Base-by-base conservation (phyloP, 2,113 vertebrate species). In the Apus apus region DNA sequence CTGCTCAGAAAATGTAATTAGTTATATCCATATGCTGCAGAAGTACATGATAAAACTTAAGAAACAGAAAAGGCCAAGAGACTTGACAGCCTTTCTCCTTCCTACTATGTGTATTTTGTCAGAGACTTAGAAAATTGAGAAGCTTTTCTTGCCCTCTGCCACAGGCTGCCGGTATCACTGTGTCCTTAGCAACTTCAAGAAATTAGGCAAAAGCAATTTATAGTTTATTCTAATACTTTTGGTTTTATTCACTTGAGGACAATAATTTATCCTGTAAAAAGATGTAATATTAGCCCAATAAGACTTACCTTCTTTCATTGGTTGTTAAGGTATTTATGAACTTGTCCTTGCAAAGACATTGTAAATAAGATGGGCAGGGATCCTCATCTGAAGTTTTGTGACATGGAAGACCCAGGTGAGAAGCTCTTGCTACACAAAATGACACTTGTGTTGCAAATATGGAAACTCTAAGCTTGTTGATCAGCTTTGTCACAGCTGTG, bases 1-100 rank as follows among this genome's bases (percentile, higher is more conserved):
- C 96, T 97, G 94, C 91, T 95, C 83, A 85, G 50, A 79, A 90
- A 90, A 95, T 76, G 85, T 62, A 94, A 93, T 95, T 96, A 97
- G 89, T 91, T 95, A 75, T 53, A 67, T 30, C 79, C 88, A 97
- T 95, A 97, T 97, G 92, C 87, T 95, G 84, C 92, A 73, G 95
- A 90, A 88, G 8, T 61, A 68, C 77, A 91, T 57, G 86, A 77
- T 85, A 95, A 96, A 94, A 78, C 85, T 90, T 67, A 77, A 78
- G 88, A 89, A 94, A 72, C 34, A 68, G 75, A 90, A 82, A 94
- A 84, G 75, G 90, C 76, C 61, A 34, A 76, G 71, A 90, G 34
- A 57, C 50, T 86, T 75, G 91, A 73, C 81, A 95, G 85, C 36
- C 36, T 80, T 70, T 85, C 88, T 71, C 25, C 18, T 89, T 89